phyloP scores from a whole-genome alignment of 2,113 vertebrate genomes.

The Irena cyanogastra region DNA sequence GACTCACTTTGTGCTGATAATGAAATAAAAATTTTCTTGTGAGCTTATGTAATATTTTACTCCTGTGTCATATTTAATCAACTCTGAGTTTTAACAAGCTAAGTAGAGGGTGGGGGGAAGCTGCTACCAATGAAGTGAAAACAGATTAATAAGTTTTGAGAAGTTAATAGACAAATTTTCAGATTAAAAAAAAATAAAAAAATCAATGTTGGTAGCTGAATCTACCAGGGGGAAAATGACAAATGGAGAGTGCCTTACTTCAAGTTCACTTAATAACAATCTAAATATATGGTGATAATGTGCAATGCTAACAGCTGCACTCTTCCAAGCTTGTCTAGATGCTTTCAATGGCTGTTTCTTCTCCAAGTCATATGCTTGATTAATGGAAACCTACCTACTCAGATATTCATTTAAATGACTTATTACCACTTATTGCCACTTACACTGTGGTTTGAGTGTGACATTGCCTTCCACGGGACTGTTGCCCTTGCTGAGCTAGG shows the following conservation, averaged over 20 bases:
- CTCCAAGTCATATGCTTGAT: not conserved
- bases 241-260: conserved; percentile 40
- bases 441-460: not conserved
- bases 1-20: conserved; percentile 69
- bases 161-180: conserved; percentile 40
- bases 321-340: not conserved
- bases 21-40: conserved; percentile 61
- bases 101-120: not conserved
- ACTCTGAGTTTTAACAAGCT: conserved; percentile 42
- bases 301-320: conserved; percentile 4
- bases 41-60: conserved; percentile 59
- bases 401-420: not conserved
- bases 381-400: not conserved
- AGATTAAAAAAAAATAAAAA: not conserved
- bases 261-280: conserved; percentile 52
- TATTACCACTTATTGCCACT: not conserved
- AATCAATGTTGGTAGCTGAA: conserved; percentile 21
- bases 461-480: not conserved
- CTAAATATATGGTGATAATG: conserved; percentile 44
- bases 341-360: conserved; percentile 6
- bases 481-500: not conserved
- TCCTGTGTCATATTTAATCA: conserved; percentile 67
- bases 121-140: conserved; percentile 26
- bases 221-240: not conserved
- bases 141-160: conserved; percentile 40